Percentiles rank a stretch among this genome's conserved stretches.
Conservation (phyloP, 92 coral and sea anemone genomes). For the Palythoa grandis region DNA sequence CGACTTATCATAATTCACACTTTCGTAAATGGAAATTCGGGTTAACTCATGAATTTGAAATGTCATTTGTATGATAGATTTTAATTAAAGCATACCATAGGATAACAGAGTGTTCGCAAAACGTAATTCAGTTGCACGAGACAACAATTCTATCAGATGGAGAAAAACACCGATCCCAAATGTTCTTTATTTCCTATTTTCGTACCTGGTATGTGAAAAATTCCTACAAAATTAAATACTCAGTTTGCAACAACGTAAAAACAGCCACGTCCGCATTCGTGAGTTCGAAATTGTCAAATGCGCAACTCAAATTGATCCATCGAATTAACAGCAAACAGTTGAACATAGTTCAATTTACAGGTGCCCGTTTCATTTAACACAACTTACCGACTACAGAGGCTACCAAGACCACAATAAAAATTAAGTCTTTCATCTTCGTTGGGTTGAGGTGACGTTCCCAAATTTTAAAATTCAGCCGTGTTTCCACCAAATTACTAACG, state of each 20-base stretch:
- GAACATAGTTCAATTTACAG: neutral
- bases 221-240: neutral
- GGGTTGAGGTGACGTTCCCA: neutral
- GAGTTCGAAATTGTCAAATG: neutral
- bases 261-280: constrained; percentile 17
- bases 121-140: too few relatives aligned
- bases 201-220: neutral
- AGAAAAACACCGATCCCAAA: neutral
- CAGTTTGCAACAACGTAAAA: neutral
- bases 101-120: too few relatives aligned
- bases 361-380: neutral
- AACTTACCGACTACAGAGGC: constrained; percentile 15
- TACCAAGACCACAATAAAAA: neutral
- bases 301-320: neutral
- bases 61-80: too few relatives aligned
- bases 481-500: neutral
- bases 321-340: neutral
- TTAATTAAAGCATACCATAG: too few relatives aligned
- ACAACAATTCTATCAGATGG: too few relatives aligned
- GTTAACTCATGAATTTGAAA: too few relatives aligned
- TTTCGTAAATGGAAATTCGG: too few relatives aligned
- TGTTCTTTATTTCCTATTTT: too few relatives aligned
- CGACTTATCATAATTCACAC: too few relatives aligned
- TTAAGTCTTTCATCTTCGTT: constrained; percentile 14
- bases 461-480: neutral